Percentiles rank a stretch among this genome's conserved stretches.
Evolutionary conservation across 2,888 invertebrate genomes (phyloP).

Genomic region (Plagiodera versicolora): DNA sequence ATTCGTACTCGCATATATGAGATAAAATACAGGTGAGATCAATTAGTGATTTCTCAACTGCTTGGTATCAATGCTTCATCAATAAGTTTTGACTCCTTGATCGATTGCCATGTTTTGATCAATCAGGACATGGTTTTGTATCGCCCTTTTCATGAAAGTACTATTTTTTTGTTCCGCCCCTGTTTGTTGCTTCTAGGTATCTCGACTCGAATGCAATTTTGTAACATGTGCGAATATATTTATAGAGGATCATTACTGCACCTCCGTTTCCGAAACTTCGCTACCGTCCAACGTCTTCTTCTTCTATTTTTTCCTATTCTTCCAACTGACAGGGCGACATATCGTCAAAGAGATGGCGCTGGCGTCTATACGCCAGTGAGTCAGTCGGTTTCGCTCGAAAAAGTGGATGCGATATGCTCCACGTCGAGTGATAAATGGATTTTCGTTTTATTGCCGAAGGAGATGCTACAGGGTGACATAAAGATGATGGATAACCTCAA

Average conservation of each 20-base stretch:
- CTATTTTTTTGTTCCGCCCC: background rate
- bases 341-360: background rate
- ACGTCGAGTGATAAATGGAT: constrained; percentile 2
- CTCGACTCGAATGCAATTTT: background rate
- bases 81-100: no score
- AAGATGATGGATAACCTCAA: constrained; percentile 1
- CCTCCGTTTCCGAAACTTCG: background rate
- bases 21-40: no score
- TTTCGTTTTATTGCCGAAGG: constrained; percentile 2
- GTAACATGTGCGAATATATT: constrained; percentile 5
- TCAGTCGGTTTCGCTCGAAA: constrained; percentile 1
- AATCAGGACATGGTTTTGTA: no score
- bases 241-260: constrained; percentile 1
- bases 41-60: no score
- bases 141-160: background rate
- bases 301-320: background rate
- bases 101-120: no score
- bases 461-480: background rate
- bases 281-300: background rate
- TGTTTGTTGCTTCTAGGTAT: background rate
- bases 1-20: no score
- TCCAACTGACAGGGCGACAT: background rate
- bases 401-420: constrained; percentile 1
- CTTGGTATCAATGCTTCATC: no score
- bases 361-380: background rate